Conservation (phyloP, 2,888 invertebrate species). For the Copidosoma aretas region DNA sequence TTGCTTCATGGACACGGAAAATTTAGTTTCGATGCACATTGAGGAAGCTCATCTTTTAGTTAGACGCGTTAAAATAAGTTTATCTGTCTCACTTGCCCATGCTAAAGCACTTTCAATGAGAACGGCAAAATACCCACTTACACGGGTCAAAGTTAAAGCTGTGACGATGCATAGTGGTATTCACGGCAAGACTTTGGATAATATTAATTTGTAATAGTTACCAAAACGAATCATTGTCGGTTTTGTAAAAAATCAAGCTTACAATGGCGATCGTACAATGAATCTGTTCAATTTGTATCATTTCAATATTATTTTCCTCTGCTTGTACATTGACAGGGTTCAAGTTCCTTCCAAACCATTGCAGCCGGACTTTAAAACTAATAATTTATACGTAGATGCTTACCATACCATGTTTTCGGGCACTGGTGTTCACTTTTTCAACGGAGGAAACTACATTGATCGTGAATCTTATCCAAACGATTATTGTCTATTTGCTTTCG, state of each 20-base stretch:
- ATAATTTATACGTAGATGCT: conserved; percentile 41
- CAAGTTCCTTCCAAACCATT: conserved; percentile 43
- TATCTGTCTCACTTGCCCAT: conserved; percentile 51
- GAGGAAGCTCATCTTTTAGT: conserved; percentile 38
- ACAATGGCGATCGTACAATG: conserved; percentile 32
- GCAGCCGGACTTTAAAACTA: conserved; percentile 39
- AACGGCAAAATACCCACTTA: too few species aligned
- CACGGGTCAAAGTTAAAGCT: too few species aligned
- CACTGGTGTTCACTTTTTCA: conserved; percentile 42
- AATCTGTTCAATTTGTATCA: conserved; percentile 8
- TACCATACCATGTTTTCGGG: conserved; percentile 47
- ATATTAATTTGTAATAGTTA: too few species aligned
- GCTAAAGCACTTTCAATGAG: conserved; percentile 46
- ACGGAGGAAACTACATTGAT: conserved; percentile 41
- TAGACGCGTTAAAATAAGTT: conserved; percentile 43
- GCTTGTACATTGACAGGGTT: conserved; percentile 40
- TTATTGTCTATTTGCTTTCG: conserved; percentile 46
- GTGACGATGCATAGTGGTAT: too few species aligned
- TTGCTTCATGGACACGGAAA: too few species aligned
- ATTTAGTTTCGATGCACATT: too few species aligned
- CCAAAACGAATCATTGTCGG: too few species aligned
- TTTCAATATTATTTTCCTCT: conserved; percentile 2
- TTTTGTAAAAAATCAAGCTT: conserved; percentile 45
- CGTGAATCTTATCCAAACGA: conserved; percentile 40
- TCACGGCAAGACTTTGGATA: conserved; percentile 43